Conservation (phyloP, 2,797 vertebrate genomes). For the Eupleurogrammus muticus region DNA sequence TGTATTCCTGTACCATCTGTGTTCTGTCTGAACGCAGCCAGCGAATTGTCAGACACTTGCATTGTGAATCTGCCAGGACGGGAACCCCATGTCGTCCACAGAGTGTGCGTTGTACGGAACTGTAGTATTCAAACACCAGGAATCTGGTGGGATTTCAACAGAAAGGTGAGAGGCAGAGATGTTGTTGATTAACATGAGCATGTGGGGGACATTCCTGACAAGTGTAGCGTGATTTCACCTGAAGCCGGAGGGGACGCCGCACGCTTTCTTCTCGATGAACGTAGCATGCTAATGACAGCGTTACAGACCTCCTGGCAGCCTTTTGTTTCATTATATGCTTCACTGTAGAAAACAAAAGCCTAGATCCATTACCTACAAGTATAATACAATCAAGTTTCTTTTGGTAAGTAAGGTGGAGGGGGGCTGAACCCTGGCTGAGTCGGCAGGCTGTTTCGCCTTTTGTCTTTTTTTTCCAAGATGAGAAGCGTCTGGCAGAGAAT, state of each 20-base stretch:
- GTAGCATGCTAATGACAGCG: background rate
- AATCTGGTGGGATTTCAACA: background rate
- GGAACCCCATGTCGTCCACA: conserved; percentile 3
- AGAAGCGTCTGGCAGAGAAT: conserved; percentile 15
- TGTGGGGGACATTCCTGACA: conserved; percentile 32
- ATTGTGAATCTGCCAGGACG: conserved; percentile 18
- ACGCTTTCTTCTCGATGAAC: conserved; percentile 13
- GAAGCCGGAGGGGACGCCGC: conserved; percentile 18
- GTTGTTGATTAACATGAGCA: conserved; percentile 12
- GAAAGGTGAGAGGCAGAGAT: conserved; percentile 18
- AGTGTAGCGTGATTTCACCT: conserved; percentile 22
- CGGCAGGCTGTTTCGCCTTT: conserved; percentile 41
- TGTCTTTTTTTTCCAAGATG: conserved; percentile 29
- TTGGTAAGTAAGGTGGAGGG: background rate
- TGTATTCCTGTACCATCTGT: conserved; percentile 39
- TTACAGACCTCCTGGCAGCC: background rate
- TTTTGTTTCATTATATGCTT: background rate
- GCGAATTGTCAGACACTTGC: conserved; percentile 23
- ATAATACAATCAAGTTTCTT: background rate
- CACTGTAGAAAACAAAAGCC: conserved; percentile 1
- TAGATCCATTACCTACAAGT: background rate
- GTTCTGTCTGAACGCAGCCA: conserved; percentile 28
- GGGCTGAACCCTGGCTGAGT: conserved; percentile 51
- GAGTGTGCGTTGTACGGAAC: background rate
- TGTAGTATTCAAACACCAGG: background rate